Conservation (phyloP, 2,113 vertebrate species). For the Meleagris gallopavo region DNA sequence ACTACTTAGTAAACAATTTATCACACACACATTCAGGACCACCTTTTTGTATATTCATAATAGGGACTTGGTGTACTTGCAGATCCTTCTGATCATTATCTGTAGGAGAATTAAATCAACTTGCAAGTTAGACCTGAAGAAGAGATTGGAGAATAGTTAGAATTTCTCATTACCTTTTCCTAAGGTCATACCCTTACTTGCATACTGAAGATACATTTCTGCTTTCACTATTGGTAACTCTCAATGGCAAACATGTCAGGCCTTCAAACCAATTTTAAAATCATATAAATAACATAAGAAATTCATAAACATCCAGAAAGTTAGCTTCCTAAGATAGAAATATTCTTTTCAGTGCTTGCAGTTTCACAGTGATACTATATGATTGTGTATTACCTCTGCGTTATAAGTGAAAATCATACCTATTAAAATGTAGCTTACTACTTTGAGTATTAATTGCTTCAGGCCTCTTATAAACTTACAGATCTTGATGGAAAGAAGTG, state of each 20-base stretch:
- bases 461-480: neutral
- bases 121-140: neutral
- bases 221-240: neutral
- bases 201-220: neutral
- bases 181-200: neutral
- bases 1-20: neutral
- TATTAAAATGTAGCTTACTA: neutral
- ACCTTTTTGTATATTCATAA: neutral
- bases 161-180: neutral
- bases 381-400: neutral
- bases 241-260: neutral
- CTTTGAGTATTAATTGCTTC: neutral
- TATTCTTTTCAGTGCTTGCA: neutral
- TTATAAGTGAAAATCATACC: neutral
- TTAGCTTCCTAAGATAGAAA: neutral
- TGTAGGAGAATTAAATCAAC: neutral
- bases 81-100: neutral
- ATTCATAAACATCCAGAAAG: neutral
- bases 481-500: neutral
- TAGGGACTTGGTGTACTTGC: neutral
- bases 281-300: neutral
- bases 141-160: neutral
- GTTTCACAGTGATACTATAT: neutral
- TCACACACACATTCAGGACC: neutral
- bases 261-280: neutral